Conservation (phyloP, 2,888 invertebrate genomes). For the Oscheius sp. region DNA sequence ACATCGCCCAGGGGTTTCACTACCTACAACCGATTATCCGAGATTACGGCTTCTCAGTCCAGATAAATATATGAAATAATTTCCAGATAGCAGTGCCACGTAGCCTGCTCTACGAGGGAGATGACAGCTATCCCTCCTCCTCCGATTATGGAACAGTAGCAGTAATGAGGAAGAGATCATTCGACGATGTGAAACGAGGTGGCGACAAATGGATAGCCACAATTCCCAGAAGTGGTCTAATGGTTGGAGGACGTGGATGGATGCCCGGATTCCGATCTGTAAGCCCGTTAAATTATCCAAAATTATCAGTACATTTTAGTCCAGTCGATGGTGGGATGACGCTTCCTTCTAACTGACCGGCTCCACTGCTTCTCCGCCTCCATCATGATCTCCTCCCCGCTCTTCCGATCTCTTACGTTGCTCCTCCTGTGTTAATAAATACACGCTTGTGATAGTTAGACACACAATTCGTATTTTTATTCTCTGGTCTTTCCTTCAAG, state of each 20-base stretch:
- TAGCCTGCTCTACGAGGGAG: neutral
- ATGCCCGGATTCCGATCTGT: conserved; percentile 56
- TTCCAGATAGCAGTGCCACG: conserved; percentile 33
- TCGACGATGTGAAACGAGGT: conserved; percentile 33
- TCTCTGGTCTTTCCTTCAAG: no score
- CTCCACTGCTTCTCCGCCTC: no score
- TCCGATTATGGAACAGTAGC: neutral
- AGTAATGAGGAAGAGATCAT: conserved; percentile 24
- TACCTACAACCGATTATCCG: no score
- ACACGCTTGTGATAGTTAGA: neutral
- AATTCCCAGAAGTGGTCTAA: conserved; percentile 52
- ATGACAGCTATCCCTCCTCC: neutral
- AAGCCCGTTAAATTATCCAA: neutral
- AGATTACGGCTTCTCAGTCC: no score
- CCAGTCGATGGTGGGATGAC: conserved; percentile 18
- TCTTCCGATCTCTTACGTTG: neutral
- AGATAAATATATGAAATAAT: neutral
- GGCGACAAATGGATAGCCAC: conserved; percentile 29
- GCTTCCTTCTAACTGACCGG: neutral
- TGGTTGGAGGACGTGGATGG: conserved; percentile 59
- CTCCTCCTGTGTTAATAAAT: conserved; percentile 6
- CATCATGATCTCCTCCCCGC: neutral
- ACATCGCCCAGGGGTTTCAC: no score
- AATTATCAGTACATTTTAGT: neutral
- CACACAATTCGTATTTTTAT: no score